Percentiles rank a stretch among this genome's conserved stretches.
phyloP scores from a whole-genome alignment of 2,797 vertebrate genomes.

The Valencia hispanica region DNA sequence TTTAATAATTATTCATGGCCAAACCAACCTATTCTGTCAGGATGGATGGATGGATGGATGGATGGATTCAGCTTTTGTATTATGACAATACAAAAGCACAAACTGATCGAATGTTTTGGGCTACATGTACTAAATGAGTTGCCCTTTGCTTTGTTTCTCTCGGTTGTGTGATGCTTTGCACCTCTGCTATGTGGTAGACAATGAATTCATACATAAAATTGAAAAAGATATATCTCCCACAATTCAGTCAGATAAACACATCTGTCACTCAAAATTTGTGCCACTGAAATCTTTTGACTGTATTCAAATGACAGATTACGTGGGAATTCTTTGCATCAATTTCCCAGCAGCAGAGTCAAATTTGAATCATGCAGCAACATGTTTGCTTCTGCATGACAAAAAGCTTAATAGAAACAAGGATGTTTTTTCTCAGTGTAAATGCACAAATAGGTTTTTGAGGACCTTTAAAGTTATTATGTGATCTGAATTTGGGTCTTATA shows the following conservation, averaged over 20 bases:
- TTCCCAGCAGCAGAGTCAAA: constrained; percentile 26
- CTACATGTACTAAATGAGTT: background rate
- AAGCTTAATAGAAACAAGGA: constrained; percentile 12
- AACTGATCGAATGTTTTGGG: background rate
- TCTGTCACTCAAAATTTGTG: constrained; percentile 49
- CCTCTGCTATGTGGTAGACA: constrained; percentile 20
- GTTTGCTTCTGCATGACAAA: constrained; percentile 28
- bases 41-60: too few species aligned
- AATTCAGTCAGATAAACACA: constrained; percentile 53
- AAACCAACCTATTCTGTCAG: too few species aligned
- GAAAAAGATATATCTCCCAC: constrained; percentile 37
- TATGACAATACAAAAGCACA: background rate
- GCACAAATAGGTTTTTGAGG: constrained; percentile 11
- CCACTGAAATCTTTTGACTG: constrained; percentile 48
- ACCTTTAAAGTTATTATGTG: background rate
- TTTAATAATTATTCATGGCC: too few species aligned
- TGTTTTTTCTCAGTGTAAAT: constrained; percentile 18
- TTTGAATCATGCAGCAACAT: constrained; percentile 38
- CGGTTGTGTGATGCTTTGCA: constrained; percentile 15
- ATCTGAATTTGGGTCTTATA: constrained; percentile 7
- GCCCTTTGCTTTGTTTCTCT: background rate
- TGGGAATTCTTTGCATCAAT: constrained; percentile 52
- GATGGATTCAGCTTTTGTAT: background rate
- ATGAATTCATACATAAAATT: constrained; percentile 38
- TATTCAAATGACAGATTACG: constrained; percentile 61